phyloP scores from a whole-genome alignment of 2,888 invertebrate genomes.

The Agriotes lineatus region DNA sequence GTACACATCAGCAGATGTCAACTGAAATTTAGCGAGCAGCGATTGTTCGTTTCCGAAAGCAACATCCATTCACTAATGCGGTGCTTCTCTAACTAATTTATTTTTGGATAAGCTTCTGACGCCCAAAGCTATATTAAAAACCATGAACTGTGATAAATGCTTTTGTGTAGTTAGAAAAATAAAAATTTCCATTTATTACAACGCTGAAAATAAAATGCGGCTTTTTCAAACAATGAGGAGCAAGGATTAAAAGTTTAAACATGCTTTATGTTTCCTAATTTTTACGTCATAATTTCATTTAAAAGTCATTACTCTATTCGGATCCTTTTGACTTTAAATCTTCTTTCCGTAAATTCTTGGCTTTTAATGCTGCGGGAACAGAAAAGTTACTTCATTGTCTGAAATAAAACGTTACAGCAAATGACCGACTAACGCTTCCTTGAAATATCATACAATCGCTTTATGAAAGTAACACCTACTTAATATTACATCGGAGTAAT shows the following conservation, averaged over 20 bases:
- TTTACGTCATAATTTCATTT: constrained; percentile 10
- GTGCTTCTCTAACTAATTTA: constrained; percentile 20
- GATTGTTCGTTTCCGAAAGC: constrained; percentile 17
- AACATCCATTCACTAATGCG: constrained; percentile 12
- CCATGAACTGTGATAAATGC: constrained; percentile 12
- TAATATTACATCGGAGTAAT: too few species aligned
- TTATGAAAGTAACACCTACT: too few species aligned
- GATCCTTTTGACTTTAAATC: constrained; percentile 2
- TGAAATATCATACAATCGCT: too few species aligned
- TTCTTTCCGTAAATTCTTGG: neutral
- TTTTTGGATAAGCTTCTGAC: constrained; percentile 32
- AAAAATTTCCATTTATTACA: constrained; percentile 2
- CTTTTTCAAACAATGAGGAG: constrained; percentile 10
- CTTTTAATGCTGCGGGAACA: neutral
- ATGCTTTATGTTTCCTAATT: constrained; percentile 14
- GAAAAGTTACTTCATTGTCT: constrained; percentile 1
- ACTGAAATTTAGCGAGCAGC: too few species aligned
- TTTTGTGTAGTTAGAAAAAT: constrained; percentile 19
- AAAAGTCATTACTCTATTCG: constrained; percentile 10
- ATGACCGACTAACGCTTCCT: too few species aligned
- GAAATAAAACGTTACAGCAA: neutral
- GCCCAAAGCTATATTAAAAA: constrained; percentile 23
- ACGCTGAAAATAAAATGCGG: constrained; percentile 7
- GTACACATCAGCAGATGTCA: too few species aligned
- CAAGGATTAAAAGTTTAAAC: constrained; percentile 16